Evolutionary conservation across 2,113 vertebrate species (phyloP).

Genomic region (Seriola rivoliana): DNA sequence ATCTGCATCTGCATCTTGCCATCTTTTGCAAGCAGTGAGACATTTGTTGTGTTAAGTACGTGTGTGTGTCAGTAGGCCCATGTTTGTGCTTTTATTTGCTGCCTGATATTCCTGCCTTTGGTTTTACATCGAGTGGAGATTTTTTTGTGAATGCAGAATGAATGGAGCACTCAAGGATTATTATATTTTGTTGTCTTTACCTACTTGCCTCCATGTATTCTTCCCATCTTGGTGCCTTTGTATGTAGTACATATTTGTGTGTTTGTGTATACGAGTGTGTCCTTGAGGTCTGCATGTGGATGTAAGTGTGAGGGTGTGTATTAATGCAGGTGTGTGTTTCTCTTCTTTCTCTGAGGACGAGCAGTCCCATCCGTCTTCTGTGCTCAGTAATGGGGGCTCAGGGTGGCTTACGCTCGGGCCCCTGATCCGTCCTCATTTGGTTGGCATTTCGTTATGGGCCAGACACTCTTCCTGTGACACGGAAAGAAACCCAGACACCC

Average conservation of each 20-base stretch:
- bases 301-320: conserved; percentile 46
- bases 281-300: conserved; percentile 56
- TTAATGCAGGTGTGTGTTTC: conserved; percentile 54
- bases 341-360: conserved; percentile 66
- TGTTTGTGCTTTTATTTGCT: conserved; percentile 35
- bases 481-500: conserved; percentile 68
- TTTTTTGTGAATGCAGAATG: conserved; percentile 32
- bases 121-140: conserved; percentile 26
- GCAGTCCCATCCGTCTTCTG: conserved; percentile 82
- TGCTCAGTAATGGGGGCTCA: conserved; percentile 80
- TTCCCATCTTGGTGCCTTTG: conserved; percentile 13
- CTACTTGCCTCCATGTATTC: conserved; percentile 30
- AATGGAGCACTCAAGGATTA: conserved; percentile 19
- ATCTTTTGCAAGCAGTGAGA: conserved; percentile 39
- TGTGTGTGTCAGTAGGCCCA: conserved; percentile 43
- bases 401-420: conserved; percentile 74
- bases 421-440: conserved; percentile 86
- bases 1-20: conserved; percentile 60
- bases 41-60: conserved; percentile 48
- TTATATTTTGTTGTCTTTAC: conserved; percentile 23
- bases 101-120: conserved; percentile 33
- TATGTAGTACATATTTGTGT: background rate
- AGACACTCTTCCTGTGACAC: conserved; percentile 78
- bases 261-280: conserved; percentile 39
- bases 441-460: conserved; percentile 83